Conservation (phyloP, 30 jellyfish, hydroid and myxozoan genomes). For the Cassiopea andromeda region DNA sequence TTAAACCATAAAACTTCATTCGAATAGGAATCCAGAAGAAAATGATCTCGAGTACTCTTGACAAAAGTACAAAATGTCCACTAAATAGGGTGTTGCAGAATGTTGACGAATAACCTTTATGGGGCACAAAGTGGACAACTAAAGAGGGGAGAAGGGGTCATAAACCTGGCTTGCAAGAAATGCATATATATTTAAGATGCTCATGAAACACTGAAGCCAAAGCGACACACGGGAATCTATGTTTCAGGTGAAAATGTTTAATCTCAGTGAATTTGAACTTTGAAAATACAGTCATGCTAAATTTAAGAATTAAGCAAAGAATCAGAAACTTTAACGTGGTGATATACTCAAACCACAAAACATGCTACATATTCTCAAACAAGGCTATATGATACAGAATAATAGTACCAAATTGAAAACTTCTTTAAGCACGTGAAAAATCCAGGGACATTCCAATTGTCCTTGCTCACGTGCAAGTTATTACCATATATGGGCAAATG, state of each 20-base stretch:
- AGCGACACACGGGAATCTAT: too few species aligned
- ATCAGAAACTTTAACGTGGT: constrained; percentile 48
- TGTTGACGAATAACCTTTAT: too few species aligned
- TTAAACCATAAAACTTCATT: too few species aligned
- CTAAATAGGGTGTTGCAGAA: too few species aligned
- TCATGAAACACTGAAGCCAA: too few species aligned
- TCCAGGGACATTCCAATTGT: constrained; percentile 26
- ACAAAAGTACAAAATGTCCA: too few species aligned
- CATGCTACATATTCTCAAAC: constrained; percentile 34
- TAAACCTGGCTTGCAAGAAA: too few species aligned
- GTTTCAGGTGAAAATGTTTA: neutral
- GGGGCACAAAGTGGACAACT: too few species aligned
- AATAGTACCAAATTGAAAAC: constrained; percentile 39
- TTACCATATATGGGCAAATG: neutral
- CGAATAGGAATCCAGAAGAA: too few species aligned
- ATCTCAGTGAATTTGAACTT: constrained; percentile 5
- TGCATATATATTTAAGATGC: too few species aligned
- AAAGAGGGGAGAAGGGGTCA: too few species aligned
- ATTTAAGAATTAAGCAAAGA: neutral
- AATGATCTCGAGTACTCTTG: too few species aligned
- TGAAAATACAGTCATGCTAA: neutral
- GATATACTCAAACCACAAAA: constrained; percentile 8
- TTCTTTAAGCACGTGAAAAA: constrained; percentile 50
- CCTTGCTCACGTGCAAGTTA: constrained; percentile 16
- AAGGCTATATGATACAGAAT: constrained; percentile 16